Evolutionary conservation across 2,888 invertebrate species (phyloP).

Genomic region (Clistopyga incitator): DNA sequence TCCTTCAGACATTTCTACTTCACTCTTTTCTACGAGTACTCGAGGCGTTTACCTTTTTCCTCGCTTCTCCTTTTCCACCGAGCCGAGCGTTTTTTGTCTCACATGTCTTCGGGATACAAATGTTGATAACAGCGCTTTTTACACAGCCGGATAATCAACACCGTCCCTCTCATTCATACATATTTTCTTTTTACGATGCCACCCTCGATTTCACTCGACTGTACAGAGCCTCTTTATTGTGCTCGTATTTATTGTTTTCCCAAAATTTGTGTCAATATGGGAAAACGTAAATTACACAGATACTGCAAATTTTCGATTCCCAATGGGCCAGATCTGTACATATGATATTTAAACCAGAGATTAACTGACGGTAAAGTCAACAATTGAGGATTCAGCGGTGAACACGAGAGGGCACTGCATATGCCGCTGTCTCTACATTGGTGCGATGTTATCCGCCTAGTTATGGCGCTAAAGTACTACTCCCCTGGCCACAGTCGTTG

Average conservation of each 20-base stretch:
- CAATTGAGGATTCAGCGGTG: constrained; percentile 5
- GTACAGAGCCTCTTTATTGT: background rate
- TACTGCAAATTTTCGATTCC: background rate
- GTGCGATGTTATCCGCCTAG: constrained; percentile 10
- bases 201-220: background rate
- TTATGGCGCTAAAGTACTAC: constrained; percentile 31
- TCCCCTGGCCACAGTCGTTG: constrained; percentile 10
- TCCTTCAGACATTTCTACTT: constrained; percentile 39
- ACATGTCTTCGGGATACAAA: background rate
- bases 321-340: background rate
- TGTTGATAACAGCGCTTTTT: constrained; percentile 4
- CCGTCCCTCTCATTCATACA: background rate
- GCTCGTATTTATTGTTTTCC: too few species aligned
- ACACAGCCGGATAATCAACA: background rate
- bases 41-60: constrained; percentile 20
- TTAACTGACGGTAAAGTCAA: background rate
- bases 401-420: background rate
- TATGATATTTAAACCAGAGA: background rate
- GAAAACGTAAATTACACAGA: background rate
- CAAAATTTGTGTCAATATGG: too few species aligned
- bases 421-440: constrained; percentile 18
- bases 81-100: background rate
- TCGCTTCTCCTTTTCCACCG: background rate
- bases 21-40: constrained; percentile 12
- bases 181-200: background rate